Evolutionary conservation across 2,113 vertebrate genomes (phyloP), one percentile per base, ranked within the genome.

Genomic region (Onychostruthus taczanowskii): DNA sequence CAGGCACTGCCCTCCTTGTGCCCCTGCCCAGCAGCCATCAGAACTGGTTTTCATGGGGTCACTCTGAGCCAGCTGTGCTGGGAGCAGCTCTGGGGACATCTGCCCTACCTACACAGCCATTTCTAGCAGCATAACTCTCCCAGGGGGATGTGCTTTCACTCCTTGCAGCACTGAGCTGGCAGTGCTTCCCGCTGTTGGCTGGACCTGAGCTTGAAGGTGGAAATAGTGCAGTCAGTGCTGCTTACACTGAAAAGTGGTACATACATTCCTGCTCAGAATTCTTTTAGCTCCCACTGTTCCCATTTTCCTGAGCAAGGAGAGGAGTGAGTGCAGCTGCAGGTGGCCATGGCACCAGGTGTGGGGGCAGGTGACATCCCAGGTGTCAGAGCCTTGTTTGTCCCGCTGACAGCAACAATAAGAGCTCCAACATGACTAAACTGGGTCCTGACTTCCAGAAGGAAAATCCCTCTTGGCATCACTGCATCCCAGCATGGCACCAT

Each of bases 381-480:
- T 30, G 7, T 5, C 1, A 89, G 46, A 49, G 24, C 19, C 55
- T n/a, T 0, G 0, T 83, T 62, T 66, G 56, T 20, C 87, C n/a
- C 1, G 0, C 69, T 47, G n/a, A 14, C 8, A 16, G 43, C 82
- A 56, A 4, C 0, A 2, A 2, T 13, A 19, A 27, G 21, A 14
- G 16, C 31, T 84, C 73, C 63, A 41, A 3, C 23, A 35, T 13
- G 22, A 18, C 8, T 23, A 28, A 78, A 44, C 28, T 24, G 27
- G 11, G 52, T 30, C 66, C 52, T 28, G 28, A 26, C 37, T 84
- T 61, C 66, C 66, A 93, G 69, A 73, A 76, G 58, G 41, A 79
- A 87, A 91, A 93, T 81, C 37, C 26, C 1, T 6, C 49, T 61
- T 52, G 39, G 44, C n/a, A 49, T 52, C 31, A 6, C 53, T 82